Evolutionary conservation across 2,888 invertebrate species (phyloP).

Genomic region (Epiblema foenella): DNA sequence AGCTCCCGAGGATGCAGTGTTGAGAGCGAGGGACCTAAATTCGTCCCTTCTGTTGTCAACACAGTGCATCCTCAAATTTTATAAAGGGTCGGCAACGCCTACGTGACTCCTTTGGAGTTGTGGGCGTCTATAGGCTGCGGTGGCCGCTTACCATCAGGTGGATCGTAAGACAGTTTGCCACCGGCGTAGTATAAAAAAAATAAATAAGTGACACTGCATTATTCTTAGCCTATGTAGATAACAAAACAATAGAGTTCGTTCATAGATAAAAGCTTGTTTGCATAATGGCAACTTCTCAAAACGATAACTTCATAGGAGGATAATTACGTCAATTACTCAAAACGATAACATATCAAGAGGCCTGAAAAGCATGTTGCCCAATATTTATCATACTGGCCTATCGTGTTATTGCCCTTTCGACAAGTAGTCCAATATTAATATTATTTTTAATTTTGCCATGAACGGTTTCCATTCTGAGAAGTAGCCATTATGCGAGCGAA

Average conservation of each 20-base stretch:
- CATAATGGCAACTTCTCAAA: background rate
- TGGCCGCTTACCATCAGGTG: no score
- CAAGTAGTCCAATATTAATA: background rate
- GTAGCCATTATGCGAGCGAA: background rate
- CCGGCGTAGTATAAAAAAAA: no score
- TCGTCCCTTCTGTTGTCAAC: no score
- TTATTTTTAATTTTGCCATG: background rate
- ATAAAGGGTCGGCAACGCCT: no score
- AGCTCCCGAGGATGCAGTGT: no score
- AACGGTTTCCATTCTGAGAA: background rate
- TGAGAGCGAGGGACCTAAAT: no score
- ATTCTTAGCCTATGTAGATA: background rate
- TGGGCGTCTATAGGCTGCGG: no score
- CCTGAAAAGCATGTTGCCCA: background rate
- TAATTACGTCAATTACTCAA: background rate
- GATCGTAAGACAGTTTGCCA: no score
- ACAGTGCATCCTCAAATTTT: no score
- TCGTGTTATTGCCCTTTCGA: background rate
- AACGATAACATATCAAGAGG: background rate
- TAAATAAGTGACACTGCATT: constrained; percentile 3
- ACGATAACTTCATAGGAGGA: background rate
- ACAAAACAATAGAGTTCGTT: background rate
- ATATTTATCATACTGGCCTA: background rate
- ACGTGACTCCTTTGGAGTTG: no score
- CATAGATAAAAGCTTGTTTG: background rate